Percentiles rank a stretch among this genome's conserved stretches.
phyloP scores from a whole-genome alignment of 2,797 vertebrate species.

The Hemitrygon akajei region DNA sequence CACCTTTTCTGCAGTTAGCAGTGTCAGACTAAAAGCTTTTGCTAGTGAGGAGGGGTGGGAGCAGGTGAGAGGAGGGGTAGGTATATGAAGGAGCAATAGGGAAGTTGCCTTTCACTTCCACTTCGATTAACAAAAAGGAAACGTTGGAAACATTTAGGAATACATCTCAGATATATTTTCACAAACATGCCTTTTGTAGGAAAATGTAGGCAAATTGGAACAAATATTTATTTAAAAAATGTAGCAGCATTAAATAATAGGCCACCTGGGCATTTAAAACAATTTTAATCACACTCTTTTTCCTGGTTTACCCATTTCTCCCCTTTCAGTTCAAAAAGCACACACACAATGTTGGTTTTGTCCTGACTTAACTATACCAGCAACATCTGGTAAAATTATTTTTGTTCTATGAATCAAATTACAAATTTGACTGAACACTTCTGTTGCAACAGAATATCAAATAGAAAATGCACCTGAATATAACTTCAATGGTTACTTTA shows the following conservation, averaged over 20 bases:
- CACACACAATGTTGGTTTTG: constrained; percentile 22
- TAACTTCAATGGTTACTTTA: constrained; percentile 11
- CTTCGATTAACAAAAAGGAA: too few relatives aligned
- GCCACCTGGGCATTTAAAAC: background rate
- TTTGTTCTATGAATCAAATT: constrained; percentile 9
- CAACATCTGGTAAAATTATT: constrained; percentile 25
- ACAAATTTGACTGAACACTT: background rate
- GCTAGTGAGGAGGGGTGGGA: background rate
- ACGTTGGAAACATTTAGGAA: background rate
- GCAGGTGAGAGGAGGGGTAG: background rate
- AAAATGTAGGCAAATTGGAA: background rate
- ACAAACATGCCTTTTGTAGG: background rate
- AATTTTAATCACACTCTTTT: background rate
- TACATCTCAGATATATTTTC: background rate
- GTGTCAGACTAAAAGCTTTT: background rate
- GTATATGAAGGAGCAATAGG: background rate
- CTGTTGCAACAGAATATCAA: constrained; percentile 32
- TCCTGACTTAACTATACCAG: background rate
- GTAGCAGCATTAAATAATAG: background rate
- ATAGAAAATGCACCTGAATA: constrained; percentile 2
- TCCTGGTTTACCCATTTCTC: background rate
- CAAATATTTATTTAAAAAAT: background rate
- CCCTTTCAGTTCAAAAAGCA: background rate
- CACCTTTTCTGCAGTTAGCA: background rate
- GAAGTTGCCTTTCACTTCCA: background rate